Conservation (phyloP, 2,797 vertebrate genomes). For the Brachyalestes nurse region DNA sequence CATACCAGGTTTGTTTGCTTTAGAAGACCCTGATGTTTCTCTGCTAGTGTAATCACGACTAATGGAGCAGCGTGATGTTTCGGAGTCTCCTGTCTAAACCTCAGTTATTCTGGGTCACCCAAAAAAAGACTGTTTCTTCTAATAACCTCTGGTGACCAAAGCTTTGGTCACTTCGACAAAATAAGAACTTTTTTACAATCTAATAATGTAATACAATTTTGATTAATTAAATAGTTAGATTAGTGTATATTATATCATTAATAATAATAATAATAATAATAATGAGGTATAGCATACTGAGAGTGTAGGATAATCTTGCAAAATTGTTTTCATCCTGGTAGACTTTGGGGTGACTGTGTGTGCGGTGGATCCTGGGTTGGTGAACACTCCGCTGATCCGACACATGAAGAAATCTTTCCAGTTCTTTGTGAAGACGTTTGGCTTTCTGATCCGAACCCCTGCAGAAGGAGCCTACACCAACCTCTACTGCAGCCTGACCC, state of each 20-base stretch:
- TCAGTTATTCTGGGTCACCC: conserved; percentile 52
- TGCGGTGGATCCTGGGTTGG: conserved; percentile 72
- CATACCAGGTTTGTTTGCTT: too few relatives aligned
- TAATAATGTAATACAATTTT: too few relatives aligned
- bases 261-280: too few relatives aligned
- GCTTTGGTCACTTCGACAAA: too few relatives aligned
- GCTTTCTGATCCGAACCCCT: conserved; percentile 67
- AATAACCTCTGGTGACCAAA: neutral
- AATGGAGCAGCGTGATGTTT: conserved; percentile 36
- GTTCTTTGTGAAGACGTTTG: conserved; percentile 54
- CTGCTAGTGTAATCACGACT: neutral
- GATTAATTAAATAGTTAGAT: too few relatives aligned
- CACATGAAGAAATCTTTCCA: conserved; percentile 63
- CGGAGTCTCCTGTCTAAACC: conserved; percentile 66
- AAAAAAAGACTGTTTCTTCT: conserved; percentile 16
- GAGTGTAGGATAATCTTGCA: neutral
- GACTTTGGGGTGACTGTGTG: conserved; percentile 70
- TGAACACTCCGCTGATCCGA: conserved; percentile 69
- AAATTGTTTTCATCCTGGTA: conserved; percentile 46
- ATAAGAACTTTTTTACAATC: too few relatives aligned
- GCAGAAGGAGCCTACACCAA: conserved; percentile 74
- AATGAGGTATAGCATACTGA: too few relatives aligned
- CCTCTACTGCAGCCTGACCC: conserved; percentile 71
- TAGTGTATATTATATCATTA: too few relatives aligned
- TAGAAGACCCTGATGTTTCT: too few relatives aligned